These are phyloP conservation scores for Mystacornis crossleyi DNA, from an alignment of 2,113 vertebrate species.

Conservation along the genomic window DNA sequence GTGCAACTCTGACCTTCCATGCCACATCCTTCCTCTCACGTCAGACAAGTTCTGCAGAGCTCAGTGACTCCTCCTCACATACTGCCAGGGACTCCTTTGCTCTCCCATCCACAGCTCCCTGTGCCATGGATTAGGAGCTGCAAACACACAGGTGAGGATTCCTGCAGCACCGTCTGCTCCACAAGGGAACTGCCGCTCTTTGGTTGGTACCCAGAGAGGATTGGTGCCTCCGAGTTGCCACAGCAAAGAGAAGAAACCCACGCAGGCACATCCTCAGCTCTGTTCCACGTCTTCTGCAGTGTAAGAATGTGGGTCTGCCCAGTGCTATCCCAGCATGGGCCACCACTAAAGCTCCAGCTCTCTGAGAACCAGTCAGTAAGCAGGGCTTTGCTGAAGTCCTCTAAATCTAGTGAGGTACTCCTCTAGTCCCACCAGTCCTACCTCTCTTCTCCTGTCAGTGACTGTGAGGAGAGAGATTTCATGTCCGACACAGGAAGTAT, in stretches of 20 bases:
- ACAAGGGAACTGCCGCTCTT: neutral
- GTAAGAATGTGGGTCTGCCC: neutral
- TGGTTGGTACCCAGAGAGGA: neutral
- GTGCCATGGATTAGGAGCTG: neutral
- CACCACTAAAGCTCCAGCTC: neutral
- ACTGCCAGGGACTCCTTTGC: neutral
- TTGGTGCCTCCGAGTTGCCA: neutral
- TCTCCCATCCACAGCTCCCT: neutral
- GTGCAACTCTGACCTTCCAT: neutral
- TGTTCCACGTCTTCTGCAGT: neutral
- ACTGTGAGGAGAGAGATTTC: neutral
- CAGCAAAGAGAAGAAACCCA: neutral
- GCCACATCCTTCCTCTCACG: neutral
- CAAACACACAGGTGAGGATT: neutral
- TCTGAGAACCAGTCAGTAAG: neutral
- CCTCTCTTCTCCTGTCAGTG: neutral
- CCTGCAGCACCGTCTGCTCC: neutral
- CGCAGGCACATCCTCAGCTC: neutral
- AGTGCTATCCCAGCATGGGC: neutral
- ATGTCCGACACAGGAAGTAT: neutral
- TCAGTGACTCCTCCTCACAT: fast-evolving
- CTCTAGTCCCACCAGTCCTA: neutral
- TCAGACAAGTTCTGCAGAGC: neutral
- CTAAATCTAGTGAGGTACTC: neutral
- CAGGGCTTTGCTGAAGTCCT: neutral